These are phyloP conservation scores for Reinhardtius hippoglossoides DNA, from an alignment of 2,113 vertebrate species.

Conservation along the genomic window DNA sequence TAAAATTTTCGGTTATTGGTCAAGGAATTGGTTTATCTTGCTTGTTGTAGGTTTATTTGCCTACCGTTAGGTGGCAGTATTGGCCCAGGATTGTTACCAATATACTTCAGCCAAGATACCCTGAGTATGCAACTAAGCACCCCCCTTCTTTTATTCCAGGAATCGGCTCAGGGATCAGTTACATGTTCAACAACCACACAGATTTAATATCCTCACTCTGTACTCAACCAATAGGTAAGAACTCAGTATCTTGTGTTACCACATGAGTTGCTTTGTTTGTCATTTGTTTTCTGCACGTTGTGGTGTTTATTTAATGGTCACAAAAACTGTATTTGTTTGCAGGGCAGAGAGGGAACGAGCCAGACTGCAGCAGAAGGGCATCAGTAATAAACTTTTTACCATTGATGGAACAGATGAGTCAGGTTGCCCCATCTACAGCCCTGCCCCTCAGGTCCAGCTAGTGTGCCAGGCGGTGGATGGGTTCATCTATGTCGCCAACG, in stretches of 20 bases:
- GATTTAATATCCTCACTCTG: constrained; percentile 77
- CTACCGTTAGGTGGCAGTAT: constrained; percentile 51
- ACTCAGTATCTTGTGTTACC: neutral
- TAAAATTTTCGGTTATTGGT: no score
- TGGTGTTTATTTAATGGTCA: neutral
- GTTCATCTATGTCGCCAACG: constrained; percentile 95
- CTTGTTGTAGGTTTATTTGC: constrained; percentile 4
- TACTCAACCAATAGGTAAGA: constrained; percentile 76
- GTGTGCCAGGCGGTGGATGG: constrained; percentile 91
- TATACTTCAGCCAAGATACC: neutral
- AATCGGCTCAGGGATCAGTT: constrained; percentile 78
- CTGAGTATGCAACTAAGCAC: neutral
- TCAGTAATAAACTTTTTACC: constrained; percentile 90
- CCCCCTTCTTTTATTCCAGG: constrained; percentile 37
- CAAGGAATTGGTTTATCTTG: no score
- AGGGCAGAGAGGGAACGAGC: constrained; percentile 92
- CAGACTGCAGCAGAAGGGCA: constrained; percentile 82
- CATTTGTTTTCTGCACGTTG: neutral
- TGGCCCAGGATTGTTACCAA: neutral
- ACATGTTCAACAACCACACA: constrained; percentile 73
- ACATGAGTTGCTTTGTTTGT: neutral
- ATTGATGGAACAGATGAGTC: constrained; percentile 77
- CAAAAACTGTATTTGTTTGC: constrained; percentile 31
- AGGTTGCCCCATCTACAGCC: constrained; percentile 74
- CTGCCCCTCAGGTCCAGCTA: constrained; percentile 89